Conservation (phyloP, 2,888 invertebrate species). For the Melangyna quadrimaculata region DNA sequence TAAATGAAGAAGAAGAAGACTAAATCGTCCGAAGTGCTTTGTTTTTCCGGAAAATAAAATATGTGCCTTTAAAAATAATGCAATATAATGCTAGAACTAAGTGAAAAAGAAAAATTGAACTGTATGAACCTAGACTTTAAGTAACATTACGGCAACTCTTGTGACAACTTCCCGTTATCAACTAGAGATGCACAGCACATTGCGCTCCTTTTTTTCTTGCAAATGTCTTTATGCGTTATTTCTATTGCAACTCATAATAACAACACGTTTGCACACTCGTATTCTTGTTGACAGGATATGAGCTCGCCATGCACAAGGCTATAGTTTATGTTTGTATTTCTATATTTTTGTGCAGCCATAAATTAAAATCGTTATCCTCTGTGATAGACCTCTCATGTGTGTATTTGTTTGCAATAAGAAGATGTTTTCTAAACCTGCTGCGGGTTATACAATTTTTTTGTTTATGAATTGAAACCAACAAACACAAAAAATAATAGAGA, state of each 20-base stretch:
- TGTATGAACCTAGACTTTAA: no score
- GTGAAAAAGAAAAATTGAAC: no score
- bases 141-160: neutral
- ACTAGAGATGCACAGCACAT: neutral
- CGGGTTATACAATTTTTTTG: neutral
- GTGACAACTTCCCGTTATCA: neutral
- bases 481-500: neutral
- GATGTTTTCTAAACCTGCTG: neutral
- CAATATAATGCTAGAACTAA: no score
- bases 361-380: slow-evolving; percentile 2
- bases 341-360: neutral
- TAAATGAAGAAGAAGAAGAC: no score
- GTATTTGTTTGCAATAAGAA: neutral
- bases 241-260: no score
- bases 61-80: no score
- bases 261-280: no score
- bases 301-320: neutral
- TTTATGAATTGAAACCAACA: slow-evolving; percentile 12
- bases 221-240: no score
- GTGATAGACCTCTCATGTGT: neutral
- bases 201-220: neutral
- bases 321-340: neutral
- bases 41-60: no score
- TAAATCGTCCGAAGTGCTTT: no score
- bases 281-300: no score